Evolutionary conservation across 2,888 invertebrate species (phyloP).

Genomic region (Cheilosia scutellata): DNA sequence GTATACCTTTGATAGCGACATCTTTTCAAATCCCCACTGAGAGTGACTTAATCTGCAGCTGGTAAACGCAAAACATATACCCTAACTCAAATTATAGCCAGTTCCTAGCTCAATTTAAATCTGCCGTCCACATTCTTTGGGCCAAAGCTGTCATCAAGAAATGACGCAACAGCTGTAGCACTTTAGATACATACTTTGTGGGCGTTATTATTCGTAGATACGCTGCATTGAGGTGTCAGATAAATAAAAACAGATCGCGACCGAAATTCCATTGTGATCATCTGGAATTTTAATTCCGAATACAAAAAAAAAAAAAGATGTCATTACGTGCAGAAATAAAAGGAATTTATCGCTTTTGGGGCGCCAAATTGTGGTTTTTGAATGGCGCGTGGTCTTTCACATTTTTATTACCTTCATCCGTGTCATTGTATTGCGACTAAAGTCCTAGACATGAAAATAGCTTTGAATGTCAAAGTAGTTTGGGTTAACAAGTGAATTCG

Average conservation of each 20-base stretch:
- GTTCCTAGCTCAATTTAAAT: background rate
- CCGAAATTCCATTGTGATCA: conserved; percentile 11
- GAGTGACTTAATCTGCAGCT: background rate
- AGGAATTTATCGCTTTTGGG: conserved; percentile 1
- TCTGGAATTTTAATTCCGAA: conserved; percentile 2
- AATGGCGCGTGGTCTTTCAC: background rate
- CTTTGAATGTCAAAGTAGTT: background rate
- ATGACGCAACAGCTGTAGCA: conserved; percentile 24
- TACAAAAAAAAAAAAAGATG: background rate
- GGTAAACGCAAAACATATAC: background rate
- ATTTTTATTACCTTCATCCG: conserved; percentile 2
- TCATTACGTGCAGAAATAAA: background rate
- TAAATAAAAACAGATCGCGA: conserved; percentile 15
- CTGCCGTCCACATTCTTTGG: background rate
- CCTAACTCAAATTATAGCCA: background rate
- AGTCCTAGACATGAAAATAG: background rate
- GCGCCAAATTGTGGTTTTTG: background rate
- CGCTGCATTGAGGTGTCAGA: background rate
- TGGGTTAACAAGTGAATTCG: background rate
- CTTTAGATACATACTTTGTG: conserved; percentile 8
- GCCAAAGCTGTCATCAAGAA: background rate
- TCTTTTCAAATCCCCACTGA: background rate
- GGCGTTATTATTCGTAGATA: conserved; percentile 24
- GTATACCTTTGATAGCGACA: too few relatives aligned
- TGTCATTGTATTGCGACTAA: background rate